phyloP scores from a whole-genome alignment of 2,797 vertebrate genomes.

The Rhinatrema bivittatum region DNA sequence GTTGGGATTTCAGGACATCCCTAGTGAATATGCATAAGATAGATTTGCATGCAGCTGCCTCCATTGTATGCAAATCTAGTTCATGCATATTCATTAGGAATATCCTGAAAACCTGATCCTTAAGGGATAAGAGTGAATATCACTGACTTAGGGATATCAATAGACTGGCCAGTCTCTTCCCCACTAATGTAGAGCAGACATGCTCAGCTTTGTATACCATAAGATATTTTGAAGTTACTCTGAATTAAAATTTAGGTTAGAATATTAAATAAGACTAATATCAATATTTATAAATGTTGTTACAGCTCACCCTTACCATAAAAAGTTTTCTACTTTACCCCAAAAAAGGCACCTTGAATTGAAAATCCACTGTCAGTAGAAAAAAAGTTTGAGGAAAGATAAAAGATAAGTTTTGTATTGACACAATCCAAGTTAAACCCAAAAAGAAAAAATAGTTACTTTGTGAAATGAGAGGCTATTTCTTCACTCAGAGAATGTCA shows the following conservation, averaged over 20 bases:
- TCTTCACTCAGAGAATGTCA: constrained; percentile 96
- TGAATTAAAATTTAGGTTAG: constrained; percentile 35
- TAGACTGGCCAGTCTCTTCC: constrained; percentile 31
- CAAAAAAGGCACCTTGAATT: constrained; percentile 22
- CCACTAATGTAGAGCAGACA: constrained; percentile 29
- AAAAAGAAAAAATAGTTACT: constrained; percentile 76
- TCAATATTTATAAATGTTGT: constrained; percentile 36
- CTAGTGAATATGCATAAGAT: no score
- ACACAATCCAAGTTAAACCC: constrained; percentile 73
- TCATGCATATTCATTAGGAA: no score
- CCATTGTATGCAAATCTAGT: no score
- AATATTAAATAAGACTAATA: constrained; percentile 42
- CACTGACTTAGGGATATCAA: no score
- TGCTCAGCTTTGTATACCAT: constrained; percentile 16
- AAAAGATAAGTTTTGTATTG: constrained; percentile 56
- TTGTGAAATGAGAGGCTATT: constrained; percentile 88
- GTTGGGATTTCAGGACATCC: no score
- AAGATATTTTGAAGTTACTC: constrained; percentile 37
- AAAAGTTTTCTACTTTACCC: no score
- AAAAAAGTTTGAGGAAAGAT: constrained; percentile 41
- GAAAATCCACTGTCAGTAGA: constrained; percentile 19
- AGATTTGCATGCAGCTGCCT: no score
- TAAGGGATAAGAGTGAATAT: no score
- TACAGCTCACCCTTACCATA: constrained; percentile 32
- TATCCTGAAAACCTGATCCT: no score